Conservation (phyloP, 2,888 invertebrate species). For the Erebia ligea region DNA sequence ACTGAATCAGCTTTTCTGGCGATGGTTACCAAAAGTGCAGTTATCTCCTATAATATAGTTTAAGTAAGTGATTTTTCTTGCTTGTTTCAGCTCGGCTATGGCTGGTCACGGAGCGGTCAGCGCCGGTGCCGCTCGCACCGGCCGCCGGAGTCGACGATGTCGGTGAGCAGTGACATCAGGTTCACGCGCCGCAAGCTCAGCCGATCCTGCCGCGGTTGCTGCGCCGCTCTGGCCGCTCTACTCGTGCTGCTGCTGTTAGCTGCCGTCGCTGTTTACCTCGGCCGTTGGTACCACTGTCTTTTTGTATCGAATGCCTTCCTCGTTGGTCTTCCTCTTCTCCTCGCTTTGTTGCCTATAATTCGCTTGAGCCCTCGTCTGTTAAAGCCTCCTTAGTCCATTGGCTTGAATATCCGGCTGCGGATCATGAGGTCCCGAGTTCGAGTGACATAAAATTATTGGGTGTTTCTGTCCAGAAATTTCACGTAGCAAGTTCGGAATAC, state of each 20-base stretch:
- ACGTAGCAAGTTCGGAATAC: too few species aligned
- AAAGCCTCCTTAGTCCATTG: too few species aligned
- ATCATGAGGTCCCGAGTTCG: too few species aligned
- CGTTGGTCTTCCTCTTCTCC: too few species aligned
- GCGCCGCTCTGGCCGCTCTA: conserved; percentile 4
- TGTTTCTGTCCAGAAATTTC: too few species aligned
- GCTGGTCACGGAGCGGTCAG: conserved; percentile 68
- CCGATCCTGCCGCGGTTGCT: conserved; percentile 5
- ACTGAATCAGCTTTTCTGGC: too few species aligned
- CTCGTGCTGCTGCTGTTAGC: not conserved
- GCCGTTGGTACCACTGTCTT: conserved; percentile 77
- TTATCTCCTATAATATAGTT: too few species aligned
- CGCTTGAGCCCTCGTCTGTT: too few species aligned
- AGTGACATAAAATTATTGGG: too few species aligned
- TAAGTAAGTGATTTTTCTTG: not conserved
- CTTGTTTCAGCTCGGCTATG: conserved; percentile 66
- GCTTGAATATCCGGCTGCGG: too few species aligned
- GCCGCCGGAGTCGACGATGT: conserved; percentile 10
- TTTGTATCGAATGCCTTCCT: not conserved
- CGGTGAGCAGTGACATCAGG: conserved; percentile 7
- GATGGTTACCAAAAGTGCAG: too few species aligned
- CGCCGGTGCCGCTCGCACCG: conserved; percentile 69
- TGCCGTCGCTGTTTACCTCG: conserved; percentile 44
- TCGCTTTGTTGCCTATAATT: too few species aligned
- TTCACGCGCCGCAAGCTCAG: conserved; percentile 13